These are phyloP conservation scores for Chondrosia reniformis DNA, from an alignment of 37 sponge, comb jelly and placozoan genomes.

Conservation along the genomic window DNA sequence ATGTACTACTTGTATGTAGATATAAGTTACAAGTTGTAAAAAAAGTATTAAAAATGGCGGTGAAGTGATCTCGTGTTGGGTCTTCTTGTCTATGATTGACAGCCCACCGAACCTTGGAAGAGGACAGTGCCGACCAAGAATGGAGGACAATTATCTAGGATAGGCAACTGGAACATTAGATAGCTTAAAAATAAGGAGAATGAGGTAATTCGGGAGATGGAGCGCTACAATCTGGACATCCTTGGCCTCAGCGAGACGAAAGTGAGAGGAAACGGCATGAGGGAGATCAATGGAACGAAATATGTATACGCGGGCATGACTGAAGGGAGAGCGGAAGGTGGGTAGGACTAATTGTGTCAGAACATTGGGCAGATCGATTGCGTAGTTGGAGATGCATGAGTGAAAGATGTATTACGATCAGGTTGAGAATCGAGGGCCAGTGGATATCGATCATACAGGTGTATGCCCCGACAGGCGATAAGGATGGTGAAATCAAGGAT, in stretches of 20 bases:
- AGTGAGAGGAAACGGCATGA: not conserved
- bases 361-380: not conserved
- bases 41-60: constrained; percentile 1
- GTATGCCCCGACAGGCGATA: not conserved
- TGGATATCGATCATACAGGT: constrained; percentile 12
- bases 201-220: not conserved
- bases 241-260: constrained; percentile 2
- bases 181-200: not conserved
- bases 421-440: not conserved
- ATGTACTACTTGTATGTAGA: too few species aligned
- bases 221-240: too few species aligned
- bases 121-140: not conserved
- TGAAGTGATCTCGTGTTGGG: not conserved
- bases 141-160: not conserved
- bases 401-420: not conserved
- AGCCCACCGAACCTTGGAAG: not conserved
- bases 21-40: too few species aligned
- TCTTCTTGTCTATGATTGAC: constrained; percentile 8
- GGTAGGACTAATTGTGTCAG: not conserved
- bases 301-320: not conserved
- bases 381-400: not conserved
- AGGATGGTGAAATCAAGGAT: not conserved
- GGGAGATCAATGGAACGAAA: not conserved
- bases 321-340: not conserved
- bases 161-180: constrained; percentile 1